Conservation (phyloP, 2,888 invertebrate species). For the Andrena fulva region DNA sequence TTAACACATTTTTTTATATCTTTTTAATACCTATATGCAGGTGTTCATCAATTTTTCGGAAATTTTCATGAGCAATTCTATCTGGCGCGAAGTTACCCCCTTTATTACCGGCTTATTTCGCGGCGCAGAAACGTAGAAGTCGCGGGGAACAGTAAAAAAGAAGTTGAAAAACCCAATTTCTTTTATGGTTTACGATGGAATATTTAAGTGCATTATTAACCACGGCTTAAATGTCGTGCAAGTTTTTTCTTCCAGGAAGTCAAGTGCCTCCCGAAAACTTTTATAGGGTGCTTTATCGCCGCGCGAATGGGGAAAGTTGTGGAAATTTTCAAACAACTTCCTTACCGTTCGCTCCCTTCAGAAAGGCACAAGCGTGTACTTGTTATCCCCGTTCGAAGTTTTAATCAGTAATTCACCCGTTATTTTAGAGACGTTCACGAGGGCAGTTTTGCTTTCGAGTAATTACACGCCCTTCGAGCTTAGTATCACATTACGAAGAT, state of each 20-base stretch:
- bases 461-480: background rate
- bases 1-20: no score
- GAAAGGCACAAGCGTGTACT: background rate
- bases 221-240: conserved; percentile 37
- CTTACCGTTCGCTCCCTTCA: background rate
- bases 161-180: conserved; percentile 35
- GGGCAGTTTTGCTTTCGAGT: background rate
- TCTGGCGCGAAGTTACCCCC: conserved; percentile 15
- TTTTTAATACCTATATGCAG: no score
- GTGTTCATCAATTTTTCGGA: background rate
- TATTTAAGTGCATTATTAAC: conserved; percentile 51
- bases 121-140: background rate
- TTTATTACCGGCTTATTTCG: conserved; percentile 36
- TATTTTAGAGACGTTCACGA: background rate
- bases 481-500: background rate
- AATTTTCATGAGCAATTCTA: conserved; percentile 30
- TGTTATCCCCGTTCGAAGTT: conserved; percentile 4
- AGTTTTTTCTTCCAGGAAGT: conserved; percentile 41
- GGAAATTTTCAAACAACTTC: conserved; percentile 18
- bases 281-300: conserved; percentile 26
- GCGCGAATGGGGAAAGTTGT: conserved; percentile 33
- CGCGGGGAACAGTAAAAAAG: conserved; percentile 26
- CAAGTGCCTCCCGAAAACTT: conserved; percentile 40
- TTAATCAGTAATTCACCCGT: conserved; percentile 22
- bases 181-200: conserved; percentile 48